Evolutionary conservation across 2,888 invertebrate species (phyloP).

Genomic region (Strigamia crassipes): DNA sequence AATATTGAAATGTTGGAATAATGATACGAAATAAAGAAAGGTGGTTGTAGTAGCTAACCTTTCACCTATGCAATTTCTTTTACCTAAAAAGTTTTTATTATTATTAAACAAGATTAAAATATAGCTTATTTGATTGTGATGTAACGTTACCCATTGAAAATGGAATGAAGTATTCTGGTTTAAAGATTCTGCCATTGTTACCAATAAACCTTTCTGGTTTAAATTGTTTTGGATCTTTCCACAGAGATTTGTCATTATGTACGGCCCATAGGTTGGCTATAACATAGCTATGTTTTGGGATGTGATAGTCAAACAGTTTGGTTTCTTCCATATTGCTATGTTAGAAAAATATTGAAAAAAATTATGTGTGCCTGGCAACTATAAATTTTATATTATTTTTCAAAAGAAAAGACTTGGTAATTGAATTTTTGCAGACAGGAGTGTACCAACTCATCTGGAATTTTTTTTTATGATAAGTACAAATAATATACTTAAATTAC

Average conservation of each 20-base stretch:
- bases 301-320: not conserved
- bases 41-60: not conserved
- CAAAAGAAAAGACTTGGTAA: too few relatives aligned
- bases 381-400: too few relatives aligned
- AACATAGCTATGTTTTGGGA: not conserved
- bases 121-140: too few relatives aligned
- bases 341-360: not conserved
- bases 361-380: not conserved
- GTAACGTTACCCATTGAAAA: not conserved
- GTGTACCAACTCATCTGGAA: too few relatives aligned
- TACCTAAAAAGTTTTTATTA: not conserved
- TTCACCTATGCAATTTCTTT: slow-evolving; percentile 9
- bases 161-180: not conserved
- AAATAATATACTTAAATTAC: too few relatives aligned
- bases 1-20: slow-evolving; percentile 4
- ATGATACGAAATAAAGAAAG: not conserved
- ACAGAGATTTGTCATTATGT: not conserved
- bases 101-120: too few relatives aligned
- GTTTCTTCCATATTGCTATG: not conserved
- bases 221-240: not conserved
- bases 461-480: too few relatives aligned
- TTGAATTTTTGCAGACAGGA: too few relatives aligned
- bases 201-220: not conserved
- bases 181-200: not conserved
- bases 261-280: not conserved